Base-by-base conservation (phyloP, 2,888 invertebrate species). In the Stictocephala bisonia region DNA sequence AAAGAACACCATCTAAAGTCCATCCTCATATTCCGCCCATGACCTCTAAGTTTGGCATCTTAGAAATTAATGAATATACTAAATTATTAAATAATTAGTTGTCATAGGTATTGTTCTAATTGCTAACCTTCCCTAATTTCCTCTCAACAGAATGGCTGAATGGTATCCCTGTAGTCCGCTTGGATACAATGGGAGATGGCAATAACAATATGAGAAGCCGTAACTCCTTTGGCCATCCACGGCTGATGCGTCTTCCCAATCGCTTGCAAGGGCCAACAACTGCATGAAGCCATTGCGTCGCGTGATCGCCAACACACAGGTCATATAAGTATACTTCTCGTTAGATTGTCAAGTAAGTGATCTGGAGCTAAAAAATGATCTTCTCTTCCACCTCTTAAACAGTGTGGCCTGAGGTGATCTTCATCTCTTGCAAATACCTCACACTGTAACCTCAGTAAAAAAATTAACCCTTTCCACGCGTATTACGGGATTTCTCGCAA, bases 321-420 rank as follows among this genome's bases (percentile, higher is more conserved):
- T 81, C 81, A 44, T 88, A 86, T 78, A 84, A 86, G 41, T n/a
- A 80, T 89, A 22, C 83, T 86, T 71, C 84, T 88, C 73, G 88
- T n/a, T 88, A 6, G 87, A 87, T 81, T 88, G 87, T 67, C 83
- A 88, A 87, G 88, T 88, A 76, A 73, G 83, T 75, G 6, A n/a
- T n/a, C n/a, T n/a, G n/a, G n/a, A n/a, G n/a, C n/a, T n/a, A n/a
- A n/a, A n/a, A n/a, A n/a, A n/a, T n/a, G n/a, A n/a, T n/a, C n/a
- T n/a, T n/a, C n/a, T n/a, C n/a, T n/a, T n/a, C n/a, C n/a, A n/a
- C n/a, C n/a, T n/a, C n/a, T n/a, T n/a, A n/a, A n/a, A n/a, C n/a
- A n/a, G n/a, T n/a, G n/a, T n/a, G n/a, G n/a, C n/a, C n/a, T n/a
- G n/a, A n/a, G n/a, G n/a, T n/a, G n/a, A n/a, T n/a, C n/a, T n/a